Conservation (phyloP, 2,888 invertebrate genomes). For the Celastrina argiolus region DNA sequence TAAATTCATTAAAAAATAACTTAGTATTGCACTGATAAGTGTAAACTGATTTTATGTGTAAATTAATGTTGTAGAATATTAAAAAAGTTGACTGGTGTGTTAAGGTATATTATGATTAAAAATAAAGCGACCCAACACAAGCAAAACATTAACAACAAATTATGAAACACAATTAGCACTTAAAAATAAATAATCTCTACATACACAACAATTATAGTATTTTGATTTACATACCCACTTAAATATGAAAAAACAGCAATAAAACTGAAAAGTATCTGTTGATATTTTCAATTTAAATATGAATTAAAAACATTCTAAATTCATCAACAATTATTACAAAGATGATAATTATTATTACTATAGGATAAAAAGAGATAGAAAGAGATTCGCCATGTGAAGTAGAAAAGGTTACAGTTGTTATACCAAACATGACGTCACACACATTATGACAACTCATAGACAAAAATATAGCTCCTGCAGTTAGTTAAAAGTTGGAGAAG, state of each 20-base stretch:
- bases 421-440: neutral
- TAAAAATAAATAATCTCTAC: neutral
- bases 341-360: neutral
- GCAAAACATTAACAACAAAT: conserved; percentile 21
- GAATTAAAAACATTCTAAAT: neutral
- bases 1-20: no score
- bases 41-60: neutral
- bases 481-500: neutral
- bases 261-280: neutral
- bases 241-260: neutral
- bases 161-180: neutral
- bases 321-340: neutral
- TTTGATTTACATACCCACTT: neutral
- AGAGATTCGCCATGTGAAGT: neutral
- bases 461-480: neutral
- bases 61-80: neutral
- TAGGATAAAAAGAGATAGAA: neutral
- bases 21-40: no score
- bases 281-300: neutral
- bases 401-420: neutral
- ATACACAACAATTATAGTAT: neutral
- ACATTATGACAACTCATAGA: neutral
- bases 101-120: conserved; percentile 1
- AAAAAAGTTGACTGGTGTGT: neutral
- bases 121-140: conserved; percentile 10